Percentiles rank a stretch among this genome's conserved stretches.
phyloP scores from a whole-genome alignment of 1,140 invertebrate species.

The Danaus melanippus region DNA sequence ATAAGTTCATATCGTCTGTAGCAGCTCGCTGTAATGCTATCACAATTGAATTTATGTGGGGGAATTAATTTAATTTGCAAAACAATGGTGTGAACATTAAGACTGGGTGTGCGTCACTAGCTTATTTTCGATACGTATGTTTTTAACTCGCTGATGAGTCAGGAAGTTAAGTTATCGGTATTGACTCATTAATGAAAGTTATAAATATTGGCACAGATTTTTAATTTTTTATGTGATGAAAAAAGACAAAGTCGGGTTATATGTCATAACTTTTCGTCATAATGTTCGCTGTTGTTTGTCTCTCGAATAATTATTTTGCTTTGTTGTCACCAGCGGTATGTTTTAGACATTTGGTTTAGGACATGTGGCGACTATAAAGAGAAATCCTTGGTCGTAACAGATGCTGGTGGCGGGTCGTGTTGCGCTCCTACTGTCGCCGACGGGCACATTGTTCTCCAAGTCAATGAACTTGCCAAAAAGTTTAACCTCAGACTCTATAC shows the following conservation, averaged over 20 bases:
- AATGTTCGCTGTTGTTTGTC: neutral
- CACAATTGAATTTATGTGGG: too few relatives aligned
- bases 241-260: too few relatives aligned
- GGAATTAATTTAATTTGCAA: constrained; percentile 19
- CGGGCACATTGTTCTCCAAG: constrained; percentile 60
- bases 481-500: constrained; percentile 62
- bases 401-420: constrained; percentile 47
- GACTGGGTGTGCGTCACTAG: constrained; percentile 41
- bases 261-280: constrained; percentile 3
- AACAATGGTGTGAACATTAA: constrained; percentile 23
- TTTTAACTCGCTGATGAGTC: constrained; percentile 49
- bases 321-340: constrained; percentile 1
- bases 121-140: constrained; percentile 38
- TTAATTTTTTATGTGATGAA: too few relatives aligned
- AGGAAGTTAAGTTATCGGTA: constrained; percentile 38
- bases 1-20: too few relatives aligned
- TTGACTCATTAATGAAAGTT: constrained; percentile 45
- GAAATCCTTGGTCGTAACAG: constrained; percentile 55
- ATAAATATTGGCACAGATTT: neutral
- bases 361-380: constrained; percentile 45
- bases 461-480: constrained; percentile 69
- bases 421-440: constrained; percentile 31
- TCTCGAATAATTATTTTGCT: neutral
- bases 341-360: constrained; percentile 27
- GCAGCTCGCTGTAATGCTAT: too few relatives aligned